phyloP scores from a whole-genome alignment of 2,797 vertebrate genomes.

The Propithecus deckenii region DNA sequence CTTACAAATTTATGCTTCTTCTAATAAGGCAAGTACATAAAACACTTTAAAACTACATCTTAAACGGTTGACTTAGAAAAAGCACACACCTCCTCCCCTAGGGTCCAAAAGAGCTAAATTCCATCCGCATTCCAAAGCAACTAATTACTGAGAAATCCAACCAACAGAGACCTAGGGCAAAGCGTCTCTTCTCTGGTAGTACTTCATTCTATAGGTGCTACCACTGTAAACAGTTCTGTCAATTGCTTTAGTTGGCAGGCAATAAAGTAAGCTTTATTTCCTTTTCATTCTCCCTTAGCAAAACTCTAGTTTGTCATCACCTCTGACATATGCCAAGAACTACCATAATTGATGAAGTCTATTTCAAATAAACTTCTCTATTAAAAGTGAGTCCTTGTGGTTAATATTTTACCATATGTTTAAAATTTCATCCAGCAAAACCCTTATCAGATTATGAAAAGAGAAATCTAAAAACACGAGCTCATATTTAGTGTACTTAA shows the following conservation, averaged over 20 bases:
- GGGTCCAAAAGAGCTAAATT: neutral
- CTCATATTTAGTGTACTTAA: neutral
- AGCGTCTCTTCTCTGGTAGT: neutral
- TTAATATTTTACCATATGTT: neutral
- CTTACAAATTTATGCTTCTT: neutral
- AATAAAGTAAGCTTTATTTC: neutral
- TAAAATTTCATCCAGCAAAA: slow-evolving; percentile 13
- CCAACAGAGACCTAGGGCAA: neutral
- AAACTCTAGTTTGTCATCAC: slow-evolving; percentile 1
- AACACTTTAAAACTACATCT: slow-evolving; percentile 21
- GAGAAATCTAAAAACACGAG: neutral
- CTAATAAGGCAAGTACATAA: neutral
- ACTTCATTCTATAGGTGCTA: neutral
- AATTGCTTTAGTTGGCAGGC: neutral
- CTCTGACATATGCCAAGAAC: slow-evolving; percentile 6
- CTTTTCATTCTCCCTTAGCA: neutral
- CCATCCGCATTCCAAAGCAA: neutral
- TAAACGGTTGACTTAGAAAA: neutral
- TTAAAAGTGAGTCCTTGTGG: neutral
- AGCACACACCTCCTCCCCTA: neutral
- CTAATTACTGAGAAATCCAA: slow-evolving; percentile 14
- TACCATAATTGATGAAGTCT: neutral
- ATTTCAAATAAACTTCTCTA: slow-evolving; percentile 28
- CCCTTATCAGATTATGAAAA: neutral
- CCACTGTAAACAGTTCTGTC: neutral